Percentiles rank a stretch among this genome's conserved stretches.
These are phyloP conservation scores for Furcifer pardalis DNA, from an alignment of 2,797 vertebrate species.

Conservation along the genomic window DNA sequence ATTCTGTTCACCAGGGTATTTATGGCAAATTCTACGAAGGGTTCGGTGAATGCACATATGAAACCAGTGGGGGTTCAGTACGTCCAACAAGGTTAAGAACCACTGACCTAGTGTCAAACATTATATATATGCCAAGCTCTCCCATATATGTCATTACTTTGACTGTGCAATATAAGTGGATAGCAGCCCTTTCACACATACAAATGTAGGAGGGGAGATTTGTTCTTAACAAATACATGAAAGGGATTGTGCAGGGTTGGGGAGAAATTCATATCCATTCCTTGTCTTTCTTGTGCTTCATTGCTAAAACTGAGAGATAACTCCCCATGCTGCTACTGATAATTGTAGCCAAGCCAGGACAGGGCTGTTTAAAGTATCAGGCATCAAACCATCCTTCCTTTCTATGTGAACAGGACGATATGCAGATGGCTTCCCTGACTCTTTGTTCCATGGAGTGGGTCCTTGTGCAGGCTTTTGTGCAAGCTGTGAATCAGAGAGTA, in stretches of 20 bases:
- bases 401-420: background rate
- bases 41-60: no score
- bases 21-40: no score
- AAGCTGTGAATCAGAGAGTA: background rate
- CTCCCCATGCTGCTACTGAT: background rate
- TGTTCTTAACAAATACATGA: background rate
- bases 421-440: no score
- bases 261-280: background rate
- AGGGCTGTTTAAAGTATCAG: background rate
- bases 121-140: no score
- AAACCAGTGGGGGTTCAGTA: no score
- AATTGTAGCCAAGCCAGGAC: background rate
- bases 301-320: no score
- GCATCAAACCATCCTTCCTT: background rate
- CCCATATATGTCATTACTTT: background rate
- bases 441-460: no score
- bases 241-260: background rate
- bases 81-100: no score
- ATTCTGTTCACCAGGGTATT: no score
- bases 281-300: no score
- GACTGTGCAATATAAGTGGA: background rate
- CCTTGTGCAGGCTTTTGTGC: background rate
- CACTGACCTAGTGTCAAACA: no score
- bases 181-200: no score
- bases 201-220: background rate